Conservation (phyloP, 2,888 invertebrate species). For the Melanargia galathea region DNA sequence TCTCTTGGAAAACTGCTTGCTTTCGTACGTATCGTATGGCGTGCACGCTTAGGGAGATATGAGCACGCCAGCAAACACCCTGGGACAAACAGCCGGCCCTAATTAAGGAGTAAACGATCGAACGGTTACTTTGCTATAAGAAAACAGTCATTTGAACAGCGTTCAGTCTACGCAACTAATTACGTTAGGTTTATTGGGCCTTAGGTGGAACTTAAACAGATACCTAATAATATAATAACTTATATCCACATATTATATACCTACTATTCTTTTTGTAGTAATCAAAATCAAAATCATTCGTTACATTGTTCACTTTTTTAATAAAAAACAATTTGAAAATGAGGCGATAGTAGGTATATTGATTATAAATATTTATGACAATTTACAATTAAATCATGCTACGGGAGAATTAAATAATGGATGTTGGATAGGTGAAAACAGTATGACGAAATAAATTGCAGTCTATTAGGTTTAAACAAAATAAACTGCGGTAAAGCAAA, state of each 20-base stretch:
- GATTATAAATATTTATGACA: too few species aligned
- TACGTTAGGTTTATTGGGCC: constrained; percentile 28
- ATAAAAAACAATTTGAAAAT: too few species aligned
- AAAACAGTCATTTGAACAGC: constrained; percentile 27
- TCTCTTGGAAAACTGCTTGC: constrained; percentile 40
- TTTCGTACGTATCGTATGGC: constrained; percentile 37
- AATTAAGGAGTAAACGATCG: constrained; percentile 71
- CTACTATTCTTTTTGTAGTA: too few species aligned
- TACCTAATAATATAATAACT: not conserved
- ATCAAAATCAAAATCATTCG: too few species aligned
- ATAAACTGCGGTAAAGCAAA: constrained; percentile 9
- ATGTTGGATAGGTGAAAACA: too few species aligned
- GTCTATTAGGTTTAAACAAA: not conserved
- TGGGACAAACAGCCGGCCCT: constrained; percentile 63
- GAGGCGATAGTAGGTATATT: too few species aligned
- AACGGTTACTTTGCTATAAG: constrained; percentile 52
- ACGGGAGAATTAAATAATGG: too few species aligned
- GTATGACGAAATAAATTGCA: not conserved
- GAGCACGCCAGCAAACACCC: constrained; percentile 64
- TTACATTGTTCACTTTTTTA: too few species aligned
- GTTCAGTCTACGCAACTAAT: constrained; percentile 36
- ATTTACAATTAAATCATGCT: too few species aligned
- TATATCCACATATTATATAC: too few species aligned
- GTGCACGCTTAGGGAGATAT: constrained; percentile 54
- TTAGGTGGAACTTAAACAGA: not conserved